phyloP scores from a whole-genome alignment of 2,888 invertebrate species.

The Troides aeacus region DNA sequence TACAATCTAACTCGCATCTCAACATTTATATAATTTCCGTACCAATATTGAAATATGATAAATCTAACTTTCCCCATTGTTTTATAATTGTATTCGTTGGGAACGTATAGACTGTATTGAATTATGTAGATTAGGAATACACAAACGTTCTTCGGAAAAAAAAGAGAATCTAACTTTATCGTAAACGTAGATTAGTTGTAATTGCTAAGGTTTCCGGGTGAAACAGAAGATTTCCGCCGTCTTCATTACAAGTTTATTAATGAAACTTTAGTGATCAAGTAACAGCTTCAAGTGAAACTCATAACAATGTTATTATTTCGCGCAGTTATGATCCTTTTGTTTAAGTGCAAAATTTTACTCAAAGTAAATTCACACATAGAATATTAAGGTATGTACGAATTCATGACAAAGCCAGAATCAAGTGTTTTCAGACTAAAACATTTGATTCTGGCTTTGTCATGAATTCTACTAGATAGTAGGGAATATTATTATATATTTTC shows the following conservation, averaged over 20 bases:
- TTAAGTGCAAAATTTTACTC: no score
- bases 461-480: no score
- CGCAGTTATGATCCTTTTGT: no score
- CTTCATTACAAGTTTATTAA: constrained; percentile 4
- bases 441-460: no score
- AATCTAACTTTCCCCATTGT: not conserved
- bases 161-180: constrained; percentile 1
- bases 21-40: not conserved
- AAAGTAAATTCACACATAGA: no score
- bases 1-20: not conserved
- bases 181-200: not conserved
- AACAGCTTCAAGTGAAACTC: constrained; percentile 1
- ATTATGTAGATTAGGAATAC: constrained; percentile 6
- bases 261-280: constrained; percentile 10
- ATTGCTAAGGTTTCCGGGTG: not conserved
- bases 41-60: not conserved
- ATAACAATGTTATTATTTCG: not conserved
- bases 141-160: not conserved
- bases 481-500: no score
- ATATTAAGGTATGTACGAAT: no score
- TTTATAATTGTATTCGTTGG: not conserved
- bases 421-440: no score
- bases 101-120: not conserved
- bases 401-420: no score
- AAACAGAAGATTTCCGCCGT: not conserved